These are phyloP conservation scores for Galendromus occidentalis DNA, from an alignment of 1,140 invertebrate genomes.

Conservation along the genomic window DNA sequence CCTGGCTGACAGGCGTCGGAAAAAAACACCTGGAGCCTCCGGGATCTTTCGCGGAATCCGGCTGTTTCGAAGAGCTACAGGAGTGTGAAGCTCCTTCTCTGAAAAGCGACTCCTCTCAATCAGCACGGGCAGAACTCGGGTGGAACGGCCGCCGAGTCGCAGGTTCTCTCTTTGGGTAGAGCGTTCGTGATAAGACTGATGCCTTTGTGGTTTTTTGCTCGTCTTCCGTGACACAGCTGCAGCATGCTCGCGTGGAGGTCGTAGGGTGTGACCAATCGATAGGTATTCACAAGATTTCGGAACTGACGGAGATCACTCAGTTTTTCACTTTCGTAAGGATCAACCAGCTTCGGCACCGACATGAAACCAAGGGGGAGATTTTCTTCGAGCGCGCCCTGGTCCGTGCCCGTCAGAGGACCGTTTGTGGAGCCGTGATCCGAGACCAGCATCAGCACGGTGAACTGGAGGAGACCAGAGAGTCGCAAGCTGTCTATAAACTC, in stretches of 20 bases:
- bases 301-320: too few species aligned
- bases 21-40: too few species aligned
- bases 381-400: background rate
- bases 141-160: background rate
- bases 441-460: background rate
- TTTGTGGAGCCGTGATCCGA: background rate
- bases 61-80: too few species aligned
- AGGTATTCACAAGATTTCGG: background rate
- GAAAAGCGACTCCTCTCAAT: too few species aligned
- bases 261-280: background rate
- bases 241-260: background rate
- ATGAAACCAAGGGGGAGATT: background rate
- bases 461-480: background rate
- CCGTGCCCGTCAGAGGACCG: background rate
- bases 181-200: background rate
- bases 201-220: background rate
- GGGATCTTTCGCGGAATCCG: too few species aligned
- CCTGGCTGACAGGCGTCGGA: too few species aligned
- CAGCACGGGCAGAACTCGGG: background rate
- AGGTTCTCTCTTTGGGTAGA: background rate
- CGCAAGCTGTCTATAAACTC: background rate
- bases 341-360: background rate
- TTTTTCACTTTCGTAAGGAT: background rate
- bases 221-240: background rate
- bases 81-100: too few species aligned